Percentiles rank a stretch among this genome's conserved stretches.
phyloP scores from a whole-genome alignment of 2,113 vertebrate species.

The Abramis brama region DNA sequence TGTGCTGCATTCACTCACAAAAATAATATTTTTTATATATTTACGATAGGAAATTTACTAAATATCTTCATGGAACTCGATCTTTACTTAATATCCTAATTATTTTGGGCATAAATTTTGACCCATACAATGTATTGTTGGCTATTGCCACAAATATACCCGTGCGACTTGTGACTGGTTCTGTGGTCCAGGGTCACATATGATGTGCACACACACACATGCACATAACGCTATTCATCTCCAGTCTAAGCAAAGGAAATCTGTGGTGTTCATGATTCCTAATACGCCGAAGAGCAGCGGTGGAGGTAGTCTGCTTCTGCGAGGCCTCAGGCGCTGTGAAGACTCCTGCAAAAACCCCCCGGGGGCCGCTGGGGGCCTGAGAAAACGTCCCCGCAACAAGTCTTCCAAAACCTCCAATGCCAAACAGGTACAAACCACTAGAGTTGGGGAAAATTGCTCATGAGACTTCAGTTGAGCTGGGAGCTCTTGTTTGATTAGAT shows the following conservation, averaged over 20 bases:
- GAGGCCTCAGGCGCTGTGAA: constrained; percentile 73
- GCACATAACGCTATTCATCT: background rate
- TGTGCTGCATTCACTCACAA: too few species aligned
- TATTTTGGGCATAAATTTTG: too few species aligned
- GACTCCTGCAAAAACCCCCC: constrained; percentile 70
- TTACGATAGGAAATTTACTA: too few species aligned
- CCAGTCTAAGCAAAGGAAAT: constrained; percentile 77
- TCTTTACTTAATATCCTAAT: too few species aligned
- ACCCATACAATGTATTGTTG: too few species aligned
- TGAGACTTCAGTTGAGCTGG: background rate
- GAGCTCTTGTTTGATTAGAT: background rate
- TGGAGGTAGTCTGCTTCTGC: constrained; percentile 77
- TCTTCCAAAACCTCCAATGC: constrained; percentile 63
- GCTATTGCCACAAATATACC: too few species aligned
- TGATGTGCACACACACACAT: background rate
- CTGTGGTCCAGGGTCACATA: background rate
- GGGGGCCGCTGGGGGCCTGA: background rate
- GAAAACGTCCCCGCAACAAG: constrained; percentile 62
- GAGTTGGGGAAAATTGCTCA: background rate
- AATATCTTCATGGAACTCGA: too few species aligned
- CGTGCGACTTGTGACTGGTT: too few species aligned
- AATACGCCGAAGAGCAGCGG: constrained; percentile 81
- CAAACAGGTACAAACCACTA: constrained; percentile 61
- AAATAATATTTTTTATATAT: too few species aligned
- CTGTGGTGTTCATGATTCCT: constrained; percentile 82